These are phyloP conservation scores for Patagioenas fasciata DNA, from an alignment of 2,113 vertebrate genomes.

Conservation along the genomic window DNA sequence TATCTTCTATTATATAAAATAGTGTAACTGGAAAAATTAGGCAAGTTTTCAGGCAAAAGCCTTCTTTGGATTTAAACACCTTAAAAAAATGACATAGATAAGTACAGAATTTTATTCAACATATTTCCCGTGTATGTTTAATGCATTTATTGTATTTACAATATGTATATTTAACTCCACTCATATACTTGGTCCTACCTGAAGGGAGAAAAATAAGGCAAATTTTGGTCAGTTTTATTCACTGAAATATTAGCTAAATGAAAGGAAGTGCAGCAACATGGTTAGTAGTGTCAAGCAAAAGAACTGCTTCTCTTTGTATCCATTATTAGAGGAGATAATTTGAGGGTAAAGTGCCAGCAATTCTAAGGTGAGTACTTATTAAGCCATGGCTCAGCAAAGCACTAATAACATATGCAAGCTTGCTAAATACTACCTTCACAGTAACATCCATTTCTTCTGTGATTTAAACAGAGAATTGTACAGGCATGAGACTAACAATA, in stretches of 20 bases:
- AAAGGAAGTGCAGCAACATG: neutral
- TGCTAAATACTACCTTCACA: neutral
- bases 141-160: neutral
- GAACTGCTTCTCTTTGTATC: neutral
- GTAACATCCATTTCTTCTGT: neutral
- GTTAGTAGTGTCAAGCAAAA: neutral
- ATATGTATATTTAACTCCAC: neutral
- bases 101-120: neutral
- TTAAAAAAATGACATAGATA: neutral
- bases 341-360: neutral
- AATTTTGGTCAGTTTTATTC: neutral
- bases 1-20: neutral
- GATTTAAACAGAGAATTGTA: neutral
- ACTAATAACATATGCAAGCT: constrained; percentile 3
- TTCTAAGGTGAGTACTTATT: neutral
- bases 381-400: neutral
- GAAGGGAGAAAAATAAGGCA: neutral
- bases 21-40: neutral
- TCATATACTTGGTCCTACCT: neutral
- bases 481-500: neutral
- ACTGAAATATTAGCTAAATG: neutral
- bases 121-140: neutral
- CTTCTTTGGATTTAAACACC: neutral
- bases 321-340: constrained; percentile 19
- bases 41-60: neutral